Evolutionary conservation across 1,140 invertebrate genomes (phyloP).

Genomic region (Papilio glaucus): DNA sequence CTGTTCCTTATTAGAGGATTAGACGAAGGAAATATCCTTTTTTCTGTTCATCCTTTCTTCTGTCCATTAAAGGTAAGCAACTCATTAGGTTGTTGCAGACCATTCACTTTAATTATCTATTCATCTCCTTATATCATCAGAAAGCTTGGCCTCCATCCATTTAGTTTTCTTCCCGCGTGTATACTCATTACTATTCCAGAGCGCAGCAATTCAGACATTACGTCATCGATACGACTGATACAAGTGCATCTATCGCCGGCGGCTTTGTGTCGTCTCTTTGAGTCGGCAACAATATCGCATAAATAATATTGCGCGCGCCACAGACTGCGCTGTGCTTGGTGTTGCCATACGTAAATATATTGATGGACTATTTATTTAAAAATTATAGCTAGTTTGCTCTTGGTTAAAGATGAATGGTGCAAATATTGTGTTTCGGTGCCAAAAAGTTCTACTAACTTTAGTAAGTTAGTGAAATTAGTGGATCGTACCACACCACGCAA

Average conservation of each 20-base stretch:
- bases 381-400: neutral
- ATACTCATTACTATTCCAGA: neutral
- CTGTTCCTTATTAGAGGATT: no score
- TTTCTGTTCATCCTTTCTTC: no score
- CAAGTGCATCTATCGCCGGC: neutral
- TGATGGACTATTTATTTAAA: slow-evolving; percentile 16
- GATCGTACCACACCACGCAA: neutral
- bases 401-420: neutral
- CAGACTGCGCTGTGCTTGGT: neutral
- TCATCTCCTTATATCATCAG: neutral
- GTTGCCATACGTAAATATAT: slow-evolving; percentile 3
- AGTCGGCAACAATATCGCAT: slow-evolving; percentile 16
- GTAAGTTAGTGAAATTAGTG: neutral
- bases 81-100: no score
- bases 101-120: neutral
- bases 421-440: slow-evolving; percentile 22
- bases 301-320: neutral
- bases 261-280: neutral
- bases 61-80: no score
- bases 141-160: neutral
- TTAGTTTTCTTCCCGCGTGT: neutral
- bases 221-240: neutral
- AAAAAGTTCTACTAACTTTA: no score
- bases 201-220: neutral
- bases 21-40: no score